phyloP scores from a whole-genome alignment of 2,888 invertebrate species.

The Dasypolia templi region DNA sequence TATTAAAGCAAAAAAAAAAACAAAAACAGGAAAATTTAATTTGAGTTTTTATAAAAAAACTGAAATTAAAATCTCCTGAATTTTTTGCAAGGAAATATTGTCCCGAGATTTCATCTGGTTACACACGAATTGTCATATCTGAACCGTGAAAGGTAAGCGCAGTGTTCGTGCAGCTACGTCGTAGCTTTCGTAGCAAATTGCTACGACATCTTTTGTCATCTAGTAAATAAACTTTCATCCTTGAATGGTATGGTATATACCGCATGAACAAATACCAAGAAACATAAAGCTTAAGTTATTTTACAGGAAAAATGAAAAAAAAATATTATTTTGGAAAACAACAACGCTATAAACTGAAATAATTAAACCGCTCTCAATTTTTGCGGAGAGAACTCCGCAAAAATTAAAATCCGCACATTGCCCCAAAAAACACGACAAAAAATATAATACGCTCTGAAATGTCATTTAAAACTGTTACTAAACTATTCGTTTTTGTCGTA shows the following conservation, averaged over 20 bases:
- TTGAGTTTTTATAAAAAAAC: no score
- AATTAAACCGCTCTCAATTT: no score
- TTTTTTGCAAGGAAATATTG: not conserved
- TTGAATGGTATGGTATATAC: not conserved
- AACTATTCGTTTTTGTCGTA: constrained; percentile 50
- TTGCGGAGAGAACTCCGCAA: no score
- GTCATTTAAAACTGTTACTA: constrained; percentile 61
- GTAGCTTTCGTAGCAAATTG: constrained; percentile 12
- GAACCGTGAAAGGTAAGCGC: not conserved
- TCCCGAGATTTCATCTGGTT: not conserved
- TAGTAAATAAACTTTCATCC: not conserved
- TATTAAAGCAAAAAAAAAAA: no score
- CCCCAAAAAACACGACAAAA: no score
- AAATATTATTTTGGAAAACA: not conserved
- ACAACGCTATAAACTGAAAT: not conserved
- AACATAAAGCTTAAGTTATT: not conserved
- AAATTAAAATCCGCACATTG: no score
- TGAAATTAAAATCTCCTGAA: constrained; percentile 9
- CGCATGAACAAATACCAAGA: not conserved
- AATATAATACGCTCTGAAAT: constrained; percentile 39
- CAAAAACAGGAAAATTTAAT: no score
- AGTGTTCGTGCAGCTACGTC: constrained; percentile 14
- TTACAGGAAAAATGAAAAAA: not conserved
- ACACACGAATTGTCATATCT: not conserved
- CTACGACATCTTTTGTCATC: not conserved